Percentiles rank a stretch among this genome's conserved stretches.
Conservation (phyloP, 2,113 vertebrate species). For the Cebus imitator region DNA sequence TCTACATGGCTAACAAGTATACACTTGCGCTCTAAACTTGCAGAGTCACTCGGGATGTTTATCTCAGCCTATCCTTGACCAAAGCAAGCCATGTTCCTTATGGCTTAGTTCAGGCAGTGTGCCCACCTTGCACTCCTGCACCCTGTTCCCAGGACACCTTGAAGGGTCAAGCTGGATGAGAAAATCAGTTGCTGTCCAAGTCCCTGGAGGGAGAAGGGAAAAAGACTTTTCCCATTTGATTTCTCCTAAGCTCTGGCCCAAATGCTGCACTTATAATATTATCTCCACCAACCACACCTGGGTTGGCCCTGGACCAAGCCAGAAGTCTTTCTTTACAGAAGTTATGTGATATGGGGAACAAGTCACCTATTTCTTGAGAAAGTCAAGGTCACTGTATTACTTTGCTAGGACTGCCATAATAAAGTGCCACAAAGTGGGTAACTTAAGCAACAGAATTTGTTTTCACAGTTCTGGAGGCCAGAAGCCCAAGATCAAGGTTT, state of each 20-base stretch:
- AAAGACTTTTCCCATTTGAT: neutral
- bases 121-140: neutral
- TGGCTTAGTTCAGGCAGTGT: neutral
- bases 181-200: neutral
- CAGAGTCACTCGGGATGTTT: too few relatives aligned
- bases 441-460: neutral
- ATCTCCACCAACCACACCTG: neutral
- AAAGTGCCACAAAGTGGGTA: neutral
- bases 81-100: too few relatives aligned
- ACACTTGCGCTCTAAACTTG: too few relatives aligned
- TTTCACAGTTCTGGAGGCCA: neutral
- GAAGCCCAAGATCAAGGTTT: neutral
- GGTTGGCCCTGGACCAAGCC: neutral
- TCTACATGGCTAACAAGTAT: too few relatives aligned
- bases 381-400: neutral
- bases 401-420: neutral
- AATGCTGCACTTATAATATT: neutral
- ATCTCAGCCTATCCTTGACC: too few relatives aligned
- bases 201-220: neutral
- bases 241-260: neutral
- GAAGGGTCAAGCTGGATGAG: neutral
- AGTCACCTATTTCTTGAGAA: neutral
- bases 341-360: neutral
- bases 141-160: neutral
- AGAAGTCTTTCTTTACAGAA: neutral